phyloP scores from a whole-genome alignment of 2,113 vertebrate genomes.

The Corythaeola cristata region DNA sequence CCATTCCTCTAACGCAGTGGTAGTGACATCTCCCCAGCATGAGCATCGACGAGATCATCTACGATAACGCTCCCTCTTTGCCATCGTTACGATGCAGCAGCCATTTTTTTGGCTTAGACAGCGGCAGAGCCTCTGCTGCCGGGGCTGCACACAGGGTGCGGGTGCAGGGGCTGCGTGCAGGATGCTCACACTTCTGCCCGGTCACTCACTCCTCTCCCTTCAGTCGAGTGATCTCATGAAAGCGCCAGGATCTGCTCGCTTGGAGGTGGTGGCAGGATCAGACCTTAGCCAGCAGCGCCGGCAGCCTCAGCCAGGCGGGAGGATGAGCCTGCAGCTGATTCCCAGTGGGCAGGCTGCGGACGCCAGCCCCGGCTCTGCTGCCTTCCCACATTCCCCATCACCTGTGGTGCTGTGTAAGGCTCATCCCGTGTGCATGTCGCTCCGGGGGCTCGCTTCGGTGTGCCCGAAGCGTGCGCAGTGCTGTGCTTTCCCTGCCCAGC shows the following conservation, averaged over 20 bases:
- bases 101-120: fast-evolving
- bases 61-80: not conserved
- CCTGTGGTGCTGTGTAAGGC: not conserved
- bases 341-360: not conserved
- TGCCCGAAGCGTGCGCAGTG: not conserved
- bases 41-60: fast-evolving
- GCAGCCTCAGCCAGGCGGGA: not conserved
- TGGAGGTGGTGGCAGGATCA: not conserved
- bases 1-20: not conserved
- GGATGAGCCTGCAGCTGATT: not conserved
- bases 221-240: not conserved
- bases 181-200: not conserved
- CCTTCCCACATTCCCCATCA: not conserved
- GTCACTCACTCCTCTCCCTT: not conserved
- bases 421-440: fast-evolving
- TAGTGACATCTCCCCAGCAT: not conserved
- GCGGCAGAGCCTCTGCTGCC: fast-evolving
- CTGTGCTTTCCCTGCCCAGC: fast-evolving
- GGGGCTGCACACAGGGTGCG: not conserved
- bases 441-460: not conserved
- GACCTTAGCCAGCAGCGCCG: not conserved
- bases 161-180: not conserved
- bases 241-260: not conserved
- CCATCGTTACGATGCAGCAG: not conserved
- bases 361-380: not conserved